A percentile compares a stretch with the other conserved stretches of the same genome.
Evolutionary conservation across 1,140 invertebrate genomes (phyloP).

Genomic region (Drosophila eugracilis): DNA sequence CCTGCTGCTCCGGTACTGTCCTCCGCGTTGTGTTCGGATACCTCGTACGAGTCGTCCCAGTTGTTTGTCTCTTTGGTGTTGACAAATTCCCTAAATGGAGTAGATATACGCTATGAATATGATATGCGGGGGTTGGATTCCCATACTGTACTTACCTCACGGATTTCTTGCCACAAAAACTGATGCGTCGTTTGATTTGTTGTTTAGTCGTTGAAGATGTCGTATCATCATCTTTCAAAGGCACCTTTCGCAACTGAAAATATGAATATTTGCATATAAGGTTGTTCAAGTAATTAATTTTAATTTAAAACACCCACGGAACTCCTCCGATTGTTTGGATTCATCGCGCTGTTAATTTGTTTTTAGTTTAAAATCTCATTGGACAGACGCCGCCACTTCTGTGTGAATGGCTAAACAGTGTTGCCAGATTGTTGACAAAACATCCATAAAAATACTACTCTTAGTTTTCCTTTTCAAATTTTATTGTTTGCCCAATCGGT

Average conservation of each 20-base stretch:
- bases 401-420: background rate
- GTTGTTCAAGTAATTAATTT: background rate
- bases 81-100: conserved; percentile 43
- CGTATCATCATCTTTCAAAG: conserved; percentile 18
- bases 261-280: background rate
- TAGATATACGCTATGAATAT: background rate
- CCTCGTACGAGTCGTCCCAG: conserved; percentile 65
- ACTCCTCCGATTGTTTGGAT: conserved; percentile 49
- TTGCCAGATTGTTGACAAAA: background rate
- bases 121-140: background rate
- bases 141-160: conserved; percentile 41
- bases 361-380: conserved; percentile 28
- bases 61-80: conserved; percentile 49
- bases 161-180: conserved; percentile 69
- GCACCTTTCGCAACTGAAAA: conserved; percentile 37
- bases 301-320: conserved; percentile 36
- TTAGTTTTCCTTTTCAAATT: background rate
- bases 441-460: background rate
- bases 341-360: conserved; percentile 31
- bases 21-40: conserved; percentile 62
- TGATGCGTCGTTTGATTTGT: conserved; percentile 60
- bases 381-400: conserved; percentile 25
- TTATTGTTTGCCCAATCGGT: no score
- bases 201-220: background rate
- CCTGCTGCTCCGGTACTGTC: conserved; percentile 33